Conservation (phyloP, 2,113 vertebrate genomes). For the Symphodus melops region DNA sequence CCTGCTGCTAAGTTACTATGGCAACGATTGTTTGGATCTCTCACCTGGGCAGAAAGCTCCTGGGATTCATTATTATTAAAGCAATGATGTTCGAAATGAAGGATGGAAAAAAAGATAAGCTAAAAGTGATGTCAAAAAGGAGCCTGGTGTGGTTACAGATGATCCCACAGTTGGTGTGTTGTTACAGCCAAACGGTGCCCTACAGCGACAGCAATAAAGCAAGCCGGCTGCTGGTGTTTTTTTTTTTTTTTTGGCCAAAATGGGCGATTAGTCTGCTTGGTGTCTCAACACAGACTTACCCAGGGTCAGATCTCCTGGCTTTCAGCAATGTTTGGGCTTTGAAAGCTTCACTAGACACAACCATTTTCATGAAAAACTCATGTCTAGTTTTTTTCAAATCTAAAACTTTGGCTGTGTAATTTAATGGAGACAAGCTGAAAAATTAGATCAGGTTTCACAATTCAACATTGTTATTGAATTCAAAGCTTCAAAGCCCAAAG, state of each 20-base stretch:
- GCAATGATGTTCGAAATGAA: constrained; percentile 24
- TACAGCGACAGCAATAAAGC: constrained; percentile 55
- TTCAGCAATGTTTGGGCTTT: neutral
- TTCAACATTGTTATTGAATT: neutral
- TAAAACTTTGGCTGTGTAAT: neutral
- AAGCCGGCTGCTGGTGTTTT: constrained; percentile 39
- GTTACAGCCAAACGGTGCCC: constrained; percentile 65
- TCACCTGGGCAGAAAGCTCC: constrained; percentile 59
- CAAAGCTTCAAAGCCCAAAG: neutral
- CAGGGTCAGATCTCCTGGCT: neutral
- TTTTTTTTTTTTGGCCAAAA: constrained; percentile 35
- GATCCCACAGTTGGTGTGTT: constrained; percentile 75
- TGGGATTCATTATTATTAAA: constrained; percentile 43
- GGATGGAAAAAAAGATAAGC: neutral
- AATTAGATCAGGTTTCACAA: neutral
- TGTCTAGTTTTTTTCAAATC: no score
- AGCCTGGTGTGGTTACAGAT: constrained; percentile 49
- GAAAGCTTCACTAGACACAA: neutral
- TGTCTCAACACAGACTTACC: constrained; percentile 29
- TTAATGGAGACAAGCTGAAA: neutral
- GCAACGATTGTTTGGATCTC: constrained; percentile 57
- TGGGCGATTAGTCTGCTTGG: constrained; percentile 39
- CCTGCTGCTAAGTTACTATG: constrained; percentile 58
- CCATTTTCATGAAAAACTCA: neutral
- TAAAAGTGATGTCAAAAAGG: neutral